Conservation (phyloP, 2,113 vertebrate species). For the Solea senegalensis region DNA sequence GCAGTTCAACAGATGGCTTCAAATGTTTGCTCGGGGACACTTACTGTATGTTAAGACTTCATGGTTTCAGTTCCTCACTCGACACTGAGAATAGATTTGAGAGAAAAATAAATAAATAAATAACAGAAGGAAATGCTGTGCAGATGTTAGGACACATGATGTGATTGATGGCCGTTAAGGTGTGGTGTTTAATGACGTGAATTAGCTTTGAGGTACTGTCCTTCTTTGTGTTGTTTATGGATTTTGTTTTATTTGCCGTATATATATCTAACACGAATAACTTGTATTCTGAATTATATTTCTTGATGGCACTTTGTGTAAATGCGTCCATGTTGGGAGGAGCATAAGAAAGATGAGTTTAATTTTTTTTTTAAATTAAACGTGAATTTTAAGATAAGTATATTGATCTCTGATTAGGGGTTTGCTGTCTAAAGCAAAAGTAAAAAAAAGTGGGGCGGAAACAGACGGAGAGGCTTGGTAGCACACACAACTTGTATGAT, state of each 20-base stretch:
- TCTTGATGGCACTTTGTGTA: no score
- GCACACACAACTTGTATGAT: no score
- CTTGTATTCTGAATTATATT: no score
- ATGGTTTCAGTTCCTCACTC: slow-evolving; percentile 35
- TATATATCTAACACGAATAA: background rate
- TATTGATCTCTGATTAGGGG: no score
- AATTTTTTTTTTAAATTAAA: no score
- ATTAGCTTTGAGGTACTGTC: background rate
- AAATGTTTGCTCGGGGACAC: slow-evolving; percentile 52
- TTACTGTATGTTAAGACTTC: slow-evolving; percentile 34
- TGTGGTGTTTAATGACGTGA: slow-evolving; percentile 19
- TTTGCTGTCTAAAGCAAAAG: no score
- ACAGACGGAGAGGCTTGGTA: no score
- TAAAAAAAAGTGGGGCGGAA: no score
- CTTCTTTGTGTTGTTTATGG: slow-evolving; percentile 13
- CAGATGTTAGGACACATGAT: slow-evolving; percentile 10
- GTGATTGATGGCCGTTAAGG: slow-evolving; percentile 4
- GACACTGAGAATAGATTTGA: slow-evolving; percentile 30
- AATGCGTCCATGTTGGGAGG: no score
- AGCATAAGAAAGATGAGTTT: no score
- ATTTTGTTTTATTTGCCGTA: slow-evolving; percentile 15
- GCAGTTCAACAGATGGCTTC: slow-evolving; percentile 65
- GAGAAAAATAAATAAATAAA: background rate
- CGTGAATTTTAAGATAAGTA: no score
- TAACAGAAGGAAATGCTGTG: slow-evolving; percentile 19